These are phyloP conservation scores for Anoplius nigerrimus DNA, from an alignment of 2,888 invertebrate species.

Conservation along the genomic window DNA sequence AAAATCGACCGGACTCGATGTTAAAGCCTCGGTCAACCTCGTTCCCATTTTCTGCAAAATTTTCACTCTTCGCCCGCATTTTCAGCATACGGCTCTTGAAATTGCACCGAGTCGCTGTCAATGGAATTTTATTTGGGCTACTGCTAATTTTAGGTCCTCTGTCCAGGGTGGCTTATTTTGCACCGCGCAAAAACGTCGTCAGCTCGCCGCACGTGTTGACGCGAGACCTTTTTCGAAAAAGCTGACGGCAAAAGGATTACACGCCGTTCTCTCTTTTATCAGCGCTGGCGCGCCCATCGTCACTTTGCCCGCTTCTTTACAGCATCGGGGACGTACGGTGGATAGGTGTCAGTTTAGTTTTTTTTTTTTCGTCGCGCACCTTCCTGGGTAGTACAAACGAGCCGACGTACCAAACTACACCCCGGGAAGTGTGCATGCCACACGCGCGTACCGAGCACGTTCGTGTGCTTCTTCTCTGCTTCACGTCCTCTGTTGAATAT, in stretches of 20 bases:
- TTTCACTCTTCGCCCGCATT: no score
- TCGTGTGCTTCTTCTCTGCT: constrained; percentile 12
- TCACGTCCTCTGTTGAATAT: constrained; percentile 29
- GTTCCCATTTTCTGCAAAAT: no score
- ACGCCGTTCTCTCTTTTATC: constrained; percentile 50
- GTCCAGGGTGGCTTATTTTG: constrained; percentile 28
- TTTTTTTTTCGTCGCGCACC: constrained; percentile 7
- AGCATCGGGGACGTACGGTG: neutral
- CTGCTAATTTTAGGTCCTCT: neutral
- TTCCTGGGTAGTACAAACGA: constrained; percentile 35
- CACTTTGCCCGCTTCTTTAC: constrained; percentile 36
- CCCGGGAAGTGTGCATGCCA: neutral
- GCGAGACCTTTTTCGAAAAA: constrained; percentile 30
- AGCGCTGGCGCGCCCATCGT: constrained; percentile 43
- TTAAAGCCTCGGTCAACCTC: no score
- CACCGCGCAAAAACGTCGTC: constrained; percentile 34
- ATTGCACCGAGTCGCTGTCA: no score
- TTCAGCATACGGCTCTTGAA: no score
- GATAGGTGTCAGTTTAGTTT: constrained; percentile 17
- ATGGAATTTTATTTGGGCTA: neutral
- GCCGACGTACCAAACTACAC: constrained; percentile 21
- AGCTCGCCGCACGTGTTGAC: constrained; percentile 34
- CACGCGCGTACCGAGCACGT: neutral
- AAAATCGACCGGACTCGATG: no score
- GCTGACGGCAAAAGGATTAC: constrained; percentile 45